A percentile compares a stretch with the other conserved stretches of the same genome.
Evolutionary conservation across 2,797 vertebrate species (phyloP).

Genomic region (Pachyuromys duprasi): DNA sequence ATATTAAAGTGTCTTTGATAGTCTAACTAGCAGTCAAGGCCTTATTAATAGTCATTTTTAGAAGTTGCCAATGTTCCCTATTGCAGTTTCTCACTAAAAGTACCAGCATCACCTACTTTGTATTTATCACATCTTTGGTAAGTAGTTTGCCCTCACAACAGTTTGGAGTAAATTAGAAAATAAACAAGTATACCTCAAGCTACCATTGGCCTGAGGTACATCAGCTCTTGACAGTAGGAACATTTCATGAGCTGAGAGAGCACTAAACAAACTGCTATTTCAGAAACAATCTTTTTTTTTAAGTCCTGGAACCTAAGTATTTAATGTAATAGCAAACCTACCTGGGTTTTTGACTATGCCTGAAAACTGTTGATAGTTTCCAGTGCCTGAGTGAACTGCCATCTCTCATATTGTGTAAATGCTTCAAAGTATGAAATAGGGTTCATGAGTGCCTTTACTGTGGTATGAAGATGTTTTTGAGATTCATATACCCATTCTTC

Average conservation of each 20-base stretch:
- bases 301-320: conserved; percentile 29
- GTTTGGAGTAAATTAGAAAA: conserved; percentile 53
- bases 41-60: conserved; percentile 21
- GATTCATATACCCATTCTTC: rapidly evolving
- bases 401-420: background rate
- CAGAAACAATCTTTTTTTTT: conserved; percentile 50
- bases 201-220: conserved; percentile 44
- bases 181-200: background rate
- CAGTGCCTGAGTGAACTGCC: background rate
- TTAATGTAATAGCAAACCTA: conserved; percentile 70
- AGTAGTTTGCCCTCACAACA: conserved; percentile 1
- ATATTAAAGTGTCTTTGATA: background rate
- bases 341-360: conserved; percentile 22
- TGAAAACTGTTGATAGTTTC: conserved; percentile 56
- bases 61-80: background rate
- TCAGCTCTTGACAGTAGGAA: conserved; percentile 17
- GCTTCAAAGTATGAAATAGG: background rate
- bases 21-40: background rate
- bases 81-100: background rate
- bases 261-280: conserved; percentile 57
- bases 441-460: background rate
- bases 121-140: conserved; percentile 22
- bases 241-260: conserved; percentile 53
- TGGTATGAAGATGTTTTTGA: background rate
- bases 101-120: background rate